These are phyloP conservation scores for Cryptosula pallasiana DNA, from an alignment of 2,888 invertebrate species.

Conservation along the genomic window DNA sequence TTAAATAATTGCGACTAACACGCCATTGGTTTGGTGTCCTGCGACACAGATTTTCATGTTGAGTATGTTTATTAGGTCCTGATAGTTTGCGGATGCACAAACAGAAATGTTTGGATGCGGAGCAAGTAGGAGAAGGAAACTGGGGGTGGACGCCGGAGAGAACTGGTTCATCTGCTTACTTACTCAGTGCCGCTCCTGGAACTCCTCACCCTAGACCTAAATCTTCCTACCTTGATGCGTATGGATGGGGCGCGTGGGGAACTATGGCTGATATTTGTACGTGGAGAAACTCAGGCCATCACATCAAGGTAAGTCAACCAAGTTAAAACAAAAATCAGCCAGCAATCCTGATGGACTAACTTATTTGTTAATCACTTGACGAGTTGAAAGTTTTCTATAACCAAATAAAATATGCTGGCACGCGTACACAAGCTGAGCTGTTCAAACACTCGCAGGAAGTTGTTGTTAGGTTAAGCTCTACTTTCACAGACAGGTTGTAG, in stretches of 20 bases:
- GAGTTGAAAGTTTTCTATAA: no score
- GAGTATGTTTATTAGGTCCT: constrained; percentile 12
- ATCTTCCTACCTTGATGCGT: constrained; percentile 11
- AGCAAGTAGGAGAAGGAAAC: constrained; percentile 20
- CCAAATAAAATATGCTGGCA: no score
- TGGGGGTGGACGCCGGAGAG: constrained; percentile 22
- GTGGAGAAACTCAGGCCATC: constrained; percentile 17
- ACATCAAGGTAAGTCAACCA: constrained; percentile 18
- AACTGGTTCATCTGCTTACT: not conserved
- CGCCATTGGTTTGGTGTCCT: no score
- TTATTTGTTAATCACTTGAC: no score
- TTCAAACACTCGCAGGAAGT: no score
- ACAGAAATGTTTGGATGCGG: not conserved
- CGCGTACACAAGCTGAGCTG: no score
- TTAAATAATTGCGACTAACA: no score
- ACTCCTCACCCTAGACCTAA: constrained; percentile 23
- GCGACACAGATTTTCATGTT: no score
- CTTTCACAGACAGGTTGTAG: no score
- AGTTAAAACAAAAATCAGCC: no score
- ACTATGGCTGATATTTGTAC: not conserved
- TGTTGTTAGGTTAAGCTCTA: no score
- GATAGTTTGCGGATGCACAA: constrained; percentile 23
- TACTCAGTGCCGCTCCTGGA: constrained; percentile 16
- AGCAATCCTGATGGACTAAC: no score
- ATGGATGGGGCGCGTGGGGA: constrained; percentile 23